Evolutionary conservation across 2,888 invertebrate genomes (phyloP), one percentile per base, ranked within the genome.

Genomic region (Zaprionus bogoriensis): DNA sequence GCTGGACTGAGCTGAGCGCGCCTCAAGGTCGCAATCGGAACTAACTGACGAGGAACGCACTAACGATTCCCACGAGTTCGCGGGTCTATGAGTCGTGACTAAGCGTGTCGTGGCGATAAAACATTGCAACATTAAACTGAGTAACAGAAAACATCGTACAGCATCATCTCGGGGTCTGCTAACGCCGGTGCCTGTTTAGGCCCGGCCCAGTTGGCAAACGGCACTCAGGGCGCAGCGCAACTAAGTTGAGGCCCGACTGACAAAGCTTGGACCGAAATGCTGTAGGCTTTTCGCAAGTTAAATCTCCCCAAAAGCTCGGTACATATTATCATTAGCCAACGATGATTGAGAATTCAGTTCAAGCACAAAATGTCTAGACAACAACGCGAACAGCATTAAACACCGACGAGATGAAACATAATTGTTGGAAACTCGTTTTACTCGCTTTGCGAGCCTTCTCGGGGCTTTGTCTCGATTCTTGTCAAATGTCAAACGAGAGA

Each of bases 101-200:
- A 38, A 61, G 28, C 32, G 32, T 32, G 32, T 2, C 32, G n/a
- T 17, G 27, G 22, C 5, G 30, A 51, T 62, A 52, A 53, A 53
- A 44, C 32, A 53, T 44, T 44, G 19, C 23, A 23, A 32, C 32
- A 25, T 6, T n/a, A 30, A 42, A 30, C 9, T 10, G 9, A 30
- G 3, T 10, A 30, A 3, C 9, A 6, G 2, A 32, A 7, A 32
- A 14, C 14, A 14, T 14, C 32, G 39, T 28, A 47, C 47, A 39
- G 12, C 36, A 36, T 38, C 46, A 58, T 36, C 55, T 51, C 57
- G 51, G 42, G 52, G 44, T 51, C 46, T 46, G 47, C 65, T 65
- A 51, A 30, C 58, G 46, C 38, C 48, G n/a, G n/a, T n/a, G n/a
- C n/a, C 44, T 9, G 30, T 50, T 30, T 46, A 32, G 36, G 36